Evolutionary conservation across 2,113 vertebrate genomes (phyloP).

Genomic region (Gnathonemus echidnorhynchus): DNA sequence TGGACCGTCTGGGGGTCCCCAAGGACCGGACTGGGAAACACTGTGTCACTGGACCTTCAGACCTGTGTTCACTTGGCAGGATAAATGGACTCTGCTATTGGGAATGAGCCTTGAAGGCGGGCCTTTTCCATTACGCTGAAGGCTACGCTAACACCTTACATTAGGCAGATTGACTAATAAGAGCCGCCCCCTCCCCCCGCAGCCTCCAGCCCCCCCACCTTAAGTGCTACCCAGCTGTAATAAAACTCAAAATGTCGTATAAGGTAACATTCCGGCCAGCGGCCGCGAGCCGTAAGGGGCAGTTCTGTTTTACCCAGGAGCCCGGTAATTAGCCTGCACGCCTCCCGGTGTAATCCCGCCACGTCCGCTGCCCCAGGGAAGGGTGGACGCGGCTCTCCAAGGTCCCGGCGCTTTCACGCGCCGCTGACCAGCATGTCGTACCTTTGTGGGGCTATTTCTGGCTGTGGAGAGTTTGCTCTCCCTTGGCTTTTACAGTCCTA

Average conservation of each 20-base stretch:
- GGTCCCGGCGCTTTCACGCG: background rate
- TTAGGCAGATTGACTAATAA: conserved; percentile 8
- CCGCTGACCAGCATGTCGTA: background rate
- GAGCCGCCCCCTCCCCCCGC: background rate
- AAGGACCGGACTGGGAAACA: background rate
- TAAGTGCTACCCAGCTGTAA: background rate
- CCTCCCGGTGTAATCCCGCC: background rate
- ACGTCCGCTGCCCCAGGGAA: background rate
- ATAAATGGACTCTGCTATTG: background rate
- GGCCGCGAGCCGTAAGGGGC: background rate
- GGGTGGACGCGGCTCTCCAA: background rate
- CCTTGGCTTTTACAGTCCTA: background rate
- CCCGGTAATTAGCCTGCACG: background rate
- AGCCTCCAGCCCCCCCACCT: background rate
- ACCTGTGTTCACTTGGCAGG: background rate
- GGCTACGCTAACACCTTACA: background rate
- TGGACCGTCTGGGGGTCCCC: background rate
- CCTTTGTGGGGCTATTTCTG: background rate
- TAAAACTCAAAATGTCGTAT: background rate
- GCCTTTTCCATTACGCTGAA: background rate
- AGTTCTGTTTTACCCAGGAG: conserved; percentile 5
- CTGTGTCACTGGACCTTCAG: background rate
- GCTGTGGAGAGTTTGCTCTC: background rate
- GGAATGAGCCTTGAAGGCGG: background rate
- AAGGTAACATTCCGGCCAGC: background rate